Conservation (phyloP, 37 sponge, comb jelly and placozoan genomes). For the Chondrosia reniformis region DNA sequence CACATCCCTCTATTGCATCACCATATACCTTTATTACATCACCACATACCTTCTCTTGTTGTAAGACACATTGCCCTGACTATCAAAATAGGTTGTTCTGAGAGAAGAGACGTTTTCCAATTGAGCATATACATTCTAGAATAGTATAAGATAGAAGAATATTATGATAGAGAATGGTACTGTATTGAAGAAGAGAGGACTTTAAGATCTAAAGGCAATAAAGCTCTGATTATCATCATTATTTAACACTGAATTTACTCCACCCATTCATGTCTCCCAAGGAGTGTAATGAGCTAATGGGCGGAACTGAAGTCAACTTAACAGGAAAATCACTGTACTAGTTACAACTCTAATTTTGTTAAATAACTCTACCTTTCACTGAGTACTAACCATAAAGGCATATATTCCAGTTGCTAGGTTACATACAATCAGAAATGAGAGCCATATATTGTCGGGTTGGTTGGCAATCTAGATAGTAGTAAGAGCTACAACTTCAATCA, state of each 20-base stretch:
- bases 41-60: constrained; percentile 40
- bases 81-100: constrained; percentile 70
- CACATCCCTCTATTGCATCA: too few species aligned
- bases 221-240: too few species aligned
- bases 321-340: neutral
- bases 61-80: constrained; percentile 41
- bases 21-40: too few species aligned
- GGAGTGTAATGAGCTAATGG: too few species aligned
- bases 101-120: constrained; percentile 29
- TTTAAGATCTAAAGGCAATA: too few species aligned
- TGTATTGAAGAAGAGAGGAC: too few species aligned
- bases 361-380: neutral
- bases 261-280: too few species aligned
- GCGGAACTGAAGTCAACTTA: too few species aligned
- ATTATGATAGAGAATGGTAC: neutral
- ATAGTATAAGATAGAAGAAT: neutral
- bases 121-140: constrained; percentile 49
- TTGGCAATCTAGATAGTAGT: constrained; percentile 17
- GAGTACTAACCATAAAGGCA: constrained; percentile 36
- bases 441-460: constrained; percentile 32
- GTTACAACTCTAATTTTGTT: neutral
- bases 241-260: too few species aligned
- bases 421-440: constrained; percentile 47
- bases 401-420: constrained; percentile 45
- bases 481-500: neutral